Base-by-base conservation (phyloP, 2,888 invertebrate species). In the Perithous albicinctus region DNA sequence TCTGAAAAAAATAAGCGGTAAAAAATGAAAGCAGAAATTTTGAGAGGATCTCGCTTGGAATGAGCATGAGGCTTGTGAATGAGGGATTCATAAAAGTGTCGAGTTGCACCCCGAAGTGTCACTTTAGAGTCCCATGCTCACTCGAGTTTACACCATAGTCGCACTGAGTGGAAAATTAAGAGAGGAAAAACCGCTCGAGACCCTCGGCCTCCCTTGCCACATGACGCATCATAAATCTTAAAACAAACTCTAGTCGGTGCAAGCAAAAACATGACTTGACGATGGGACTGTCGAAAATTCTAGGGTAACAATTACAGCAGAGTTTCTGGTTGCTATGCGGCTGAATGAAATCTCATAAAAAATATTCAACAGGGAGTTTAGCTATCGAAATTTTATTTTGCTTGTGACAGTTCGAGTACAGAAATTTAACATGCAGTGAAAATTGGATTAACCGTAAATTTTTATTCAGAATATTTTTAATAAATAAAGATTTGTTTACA, bases 191-290 rank as follows among this genome's bases (percentile, higher is more conserved):
- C 32, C 20, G 38, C 26, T 43, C 54, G 38, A 7, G 20, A 12
- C 35, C 59, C 20, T 32, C 20, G 46, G 43, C 18, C 54, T 26
- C 56, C 20, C 54, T n/a, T 1, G 74, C 86, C 84, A 84, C 79
- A 80, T 84, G 84, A 83, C 81, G 79, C 63, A 61, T 74, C 77
- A 72, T 87, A 78, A 86, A 86, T 85, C 74, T 64, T 51, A 35
- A 67, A 80, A 81, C 59, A 82, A 84, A 82, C 80, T 74, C 69
- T 56, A 29, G 66, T 41, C 32, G 59, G 77, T 64, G 70, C 77
- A 82, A 83, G 18, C 75, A 73, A 79, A 51, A 73, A 80, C 3
- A 1, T 1, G 73, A 78, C 80, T 48, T 69, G 35, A 20, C 41
- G 43, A 41, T 23, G 20, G 38, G 20, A 26, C 32, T 20, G 20